Conservation (phyloP, 92 coral and sea anemone genomes). For the Actinernus sp. region DNA sequence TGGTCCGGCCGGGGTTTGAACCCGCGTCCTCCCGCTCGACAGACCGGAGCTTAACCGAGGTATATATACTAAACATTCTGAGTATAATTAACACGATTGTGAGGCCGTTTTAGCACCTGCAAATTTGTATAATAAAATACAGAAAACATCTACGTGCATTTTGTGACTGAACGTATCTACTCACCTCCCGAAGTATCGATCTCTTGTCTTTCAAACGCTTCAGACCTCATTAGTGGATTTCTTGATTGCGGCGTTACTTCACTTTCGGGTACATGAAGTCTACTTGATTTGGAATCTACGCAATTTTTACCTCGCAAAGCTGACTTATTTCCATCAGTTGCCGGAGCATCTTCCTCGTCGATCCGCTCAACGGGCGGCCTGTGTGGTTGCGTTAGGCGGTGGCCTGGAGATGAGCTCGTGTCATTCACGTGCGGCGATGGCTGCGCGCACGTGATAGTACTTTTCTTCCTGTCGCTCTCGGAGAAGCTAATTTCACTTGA, state of each 20-base stretch:
- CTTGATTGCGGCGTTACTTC: slow-evolving; percentile 33
- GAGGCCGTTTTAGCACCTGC: too few relatives aligned
- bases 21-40: too few relatives aligned
- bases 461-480: slow-evolving; percentile 1
- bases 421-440: not conserved
- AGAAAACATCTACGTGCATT: too few relatives aligned
- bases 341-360: slow-evolving; percentile 17
- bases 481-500: slow-evolving; percentile 14
- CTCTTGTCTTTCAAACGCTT: slow-evolving; percentile 54
- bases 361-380: slow-evolving; percentile 21
- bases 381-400: slow-evolving; percentile 4
- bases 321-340: not conserved
- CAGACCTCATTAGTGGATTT: slow-evolving; percentile 44
- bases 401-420: slow-evolving; percentile 9
- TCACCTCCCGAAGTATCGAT: slow-evolving; percentile 69
- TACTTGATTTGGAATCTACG: not conserved
- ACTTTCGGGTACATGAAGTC: slow-evolving; percentile 6
- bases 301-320: not conserved
- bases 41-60: too few relatives aligned
- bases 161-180: too few relatives aligned
- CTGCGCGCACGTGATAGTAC: not conserved
- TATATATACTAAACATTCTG: too few relatives aligned
- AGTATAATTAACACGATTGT: too few relatives aligned
- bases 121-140: too few relatives aligned
- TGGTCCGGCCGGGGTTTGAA: too few relatives aligned